Evolutionary conservation across 1,140 invertebrate species (phyloP).

Genomic region (Diorhabda elongata): DNA sequence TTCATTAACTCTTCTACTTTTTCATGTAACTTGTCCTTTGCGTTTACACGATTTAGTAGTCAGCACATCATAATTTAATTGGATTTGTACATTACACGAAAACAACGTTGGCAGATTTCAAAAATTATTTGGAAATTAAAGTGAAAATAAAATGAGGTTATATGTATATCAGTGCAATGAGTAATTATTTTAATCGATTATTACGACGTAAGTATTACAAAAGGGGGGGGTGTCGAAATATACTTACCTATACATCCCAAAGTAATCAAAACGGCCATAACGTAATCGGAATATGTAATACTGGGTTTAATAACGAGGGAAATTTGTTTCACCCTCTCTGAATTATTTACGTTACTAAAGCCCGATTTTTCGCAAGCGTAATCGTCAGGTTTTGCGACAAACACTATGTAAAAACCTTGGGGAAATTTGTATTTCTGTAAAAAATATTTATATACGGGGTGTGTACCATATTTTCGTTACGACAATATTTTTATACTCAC

Average conservation of each 20-base stretch:
- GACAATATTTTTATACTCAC: slow-evolving; percentile 48
- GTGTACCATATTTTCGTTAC: not conserved
- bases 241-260: slow-evolving; percentile 38
- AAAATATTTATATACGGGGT: slow-evolving; percentile 8
- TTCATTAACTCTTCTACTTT: too few species aligned
- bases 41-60: too few species aligned
- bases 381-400: slow-evolving; percentile 75
- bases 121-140: too few species aligned
- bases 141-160: too few species aligned
- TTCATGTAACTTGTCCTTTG: too few species aligned
- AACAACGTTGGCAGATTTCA: too few species aligned
- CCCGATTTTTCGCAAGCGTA: slow-evolving; percentile 58
- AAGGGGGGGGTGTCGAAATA: not conserved
- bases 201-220: too few species aligned
- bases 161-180: too few species aligned
- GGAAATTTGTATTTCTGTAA: slow-evolving; percentile 63
- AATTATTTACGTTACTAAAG: slow-evolving; percentile 26
- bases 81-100: too few species aligned
- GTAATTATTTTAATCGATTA: too few species aligned
- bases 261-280: slow-evolving; percentile 56
- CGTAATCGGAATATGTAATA: slow-evolving; percentile 60
- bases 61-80: too few species aligned
- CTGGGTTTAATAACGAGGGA: slow-evolving; percentile 54
- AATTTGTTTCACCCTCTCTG: slow-evolving; percentile 53
- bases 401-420: slow-evolving; percentile 73